Evolutionary conservation across 23 tunicate species (phyloP), one percentile per base, ranked within the genome.

Genomic region (Halocynthia roretzi): DNA sequence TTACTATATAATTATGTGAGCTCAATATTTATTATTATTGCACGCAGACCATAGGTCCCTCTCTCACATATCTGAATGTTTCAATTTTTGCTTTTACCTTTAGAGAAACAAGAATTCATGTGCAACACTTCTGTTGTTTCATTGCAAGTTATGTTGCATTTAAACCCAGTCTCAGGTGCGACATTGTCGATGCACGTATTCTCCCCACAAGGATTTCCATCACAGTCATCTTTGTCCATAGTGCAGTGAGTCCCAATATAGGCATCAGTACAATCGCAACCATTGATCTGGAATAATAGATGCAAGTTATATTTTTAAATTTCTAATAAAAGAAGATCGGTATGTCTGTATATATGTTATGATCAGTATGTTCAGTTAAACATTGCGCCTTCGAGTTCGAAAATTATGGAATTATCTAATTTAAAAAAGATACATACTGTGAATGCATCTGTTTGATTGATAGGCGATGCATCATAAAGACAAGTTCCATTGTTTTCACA

Each of bases 401-500:
- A 31, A 31, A 31, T 31, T 31, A 31, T 31, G 44, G 44, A 31
- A 31, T 0, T 31, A 31, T 68, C 72, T 68, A 2, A 12, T 18
- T 68, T 4, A 68, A 68, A 2, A 17, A 68, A 23, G 17, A 62
- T 52, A 72, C 83, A 62, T 67, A 80, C 90, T 7, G 52, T 66
- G 57, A 85, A 85, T 20, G 54, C 20, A 40, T 83, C 76, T 44
- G 17, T 18, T 6, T 54, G 9, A 52, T 75, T 40, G 67, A 10
- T 6, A 6, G 87, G 11, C 7, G 23, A 8, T 9, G 68, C 21
- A 51, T 6, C 54, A 20, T 31, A 58, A 76, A 6, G 50, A 58
- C 94, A 87, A 62, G 77, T 77, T 31, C 83, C 94, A 14, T 55
- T 56, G 83, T 82, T 87, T 64, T 54, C 71, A 50, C 94, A 87